Base-by-base conservation (phyloP, 2,888 invertebrate genomes). In the Dicycla oo region DNA sequence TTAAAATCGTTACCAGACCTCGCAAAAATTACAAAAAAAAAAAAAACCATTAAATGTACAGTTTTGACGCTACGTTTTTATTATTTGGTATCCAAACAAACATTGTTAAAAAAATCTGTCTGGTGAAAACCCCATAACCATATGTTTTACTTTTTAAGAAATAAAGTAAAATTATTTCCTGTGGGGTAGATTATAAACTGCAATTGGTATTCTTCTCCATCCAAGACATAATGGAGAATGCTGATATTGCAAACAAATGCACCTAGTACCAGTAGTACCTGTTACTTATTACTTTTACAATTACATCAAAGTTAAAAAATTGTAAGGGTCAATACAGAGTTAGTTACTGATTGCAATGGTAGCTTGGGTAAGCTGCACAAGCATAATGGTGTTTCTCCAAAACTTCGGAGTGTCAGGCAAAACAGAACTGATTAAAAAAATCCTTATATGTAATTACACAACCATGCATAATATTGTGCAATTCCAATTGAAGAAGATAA, bases 161-260 rank as follows among this genome's bases (percentile, higher is more conserved):
- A 11, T 72, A 56, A 66, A 70, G 83, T 70, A 62, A 75, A 70
- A 72, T 69, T 30, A 73, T 75, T 69, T 64, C 69, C 71, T n/a
- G 40, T 84, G 86, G 83, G 83, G 84, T 38, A 86, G 13, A 83
- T 75, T 74, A 78, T 76, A 69, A 84, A 80, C 51, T 88, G 91
- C 92, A 93, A 89, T 89, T 73, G 93, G 89, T 94, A 94, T 94
- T 85, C 88, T 90, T 92, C 92, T 90, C 89, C 90, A 91, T 87
- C 78, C 65, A 54, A 91, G 89, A 82, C 64, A 81, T 69, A 77
- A 75, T 93, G 93, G 90, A 88, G 91, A 90, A 90, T 91, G 94
- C 94, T 94, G 92, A 86, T 83, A 82, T 93, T 94, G 94, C 94
- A 89, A 76, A 92, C 93, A 68, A 49, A n/a, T 18, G 11, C n/a